Evolutionary conservation across 2,888 invertebrate genomes (phyloP).

Genomic region (Apamea sordens): DNA sequence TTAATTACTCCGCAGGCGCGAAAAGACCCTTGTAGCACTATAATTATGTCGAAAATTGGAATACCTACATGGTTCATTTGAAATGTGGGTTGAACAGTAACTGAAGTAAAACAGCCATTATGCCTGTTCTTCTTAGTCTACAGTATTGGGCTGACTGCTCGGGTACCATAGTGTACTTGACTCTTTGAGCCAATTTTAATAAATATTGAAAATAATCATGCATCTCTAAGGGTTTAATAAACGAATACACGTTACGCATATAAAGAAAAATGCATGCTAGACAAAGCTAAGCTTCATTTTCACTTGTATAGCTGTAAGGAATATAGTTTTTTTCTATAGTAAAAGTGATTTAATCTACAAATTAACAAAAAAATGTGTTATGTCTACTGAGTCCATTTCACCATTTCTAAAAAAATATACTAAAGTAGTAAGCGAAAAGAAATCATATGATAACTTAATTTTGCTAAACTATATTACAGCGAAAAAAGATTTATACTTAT

Average conservation of each 20-base stretch:
- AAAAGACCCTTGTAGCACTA: neutral
- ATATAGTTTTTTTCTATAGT: neutral
- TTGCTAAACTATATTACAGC: no score
- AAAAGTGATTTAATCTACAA: conserved; percentile 11
- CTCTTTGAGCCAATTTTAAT: neutral
- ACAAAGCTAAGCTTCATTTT: conserved; percentile 14
- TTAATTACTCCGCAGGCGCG: no score
- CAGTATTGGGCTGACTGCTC: neutral
- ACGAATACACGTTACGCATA: neutral
- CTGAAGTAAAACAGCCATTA: neutral
- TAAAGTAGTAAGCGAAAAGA: neutral
- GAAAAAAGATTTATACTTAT: no score
- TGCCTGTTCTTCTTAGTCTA: neutral
- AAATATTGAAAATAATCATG: neutral
- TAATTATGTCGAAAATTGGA: neutral
- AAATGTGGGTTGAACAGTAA: neutral
- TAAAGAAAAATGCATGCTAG: conserved; percentile 29
- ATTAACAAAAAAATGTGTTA: neutral
- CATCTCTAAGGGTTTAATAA: conserved; percentile 1
- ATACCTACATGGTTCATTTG: neutral
- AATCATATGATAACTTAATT: neutral
- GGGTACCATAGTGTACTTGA: neutral
- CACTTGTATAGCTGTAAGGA: conserved; percentile 7
- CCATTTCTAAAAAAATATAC: neutral
- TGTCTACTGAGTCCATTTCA: neutral